Conservation (phyloP, 2,888 invertebrate genomes). For the Phyto melanocephala region DNA sequence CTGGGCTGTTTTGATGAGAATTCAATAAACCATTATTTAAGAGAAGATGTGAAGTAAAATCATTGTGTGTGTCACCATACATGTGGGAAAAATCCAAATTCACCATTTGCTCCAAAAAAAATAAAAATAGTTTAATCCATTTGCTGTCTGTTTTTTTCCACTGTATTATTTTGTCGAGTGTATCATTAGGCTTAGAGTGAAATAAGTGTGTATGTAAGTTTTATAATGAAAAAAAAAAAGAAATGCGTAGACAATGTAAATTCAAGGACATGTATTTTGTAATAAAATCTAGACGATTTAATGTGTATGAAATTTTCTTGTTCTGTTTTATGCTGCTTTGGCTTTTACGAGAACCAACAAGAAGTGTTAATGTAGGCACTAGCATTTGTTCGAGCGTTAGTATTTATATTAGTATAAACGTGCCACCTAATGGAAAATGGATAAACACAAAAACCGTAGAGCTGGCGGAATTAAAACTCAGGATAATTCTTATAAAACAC, state of each 20-base stretch:
- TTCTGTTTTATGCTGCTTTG: neutral
- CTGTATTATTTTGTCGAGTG: neutral
- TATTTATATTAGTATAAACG: no score
- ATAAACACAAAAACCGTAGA: neutral
- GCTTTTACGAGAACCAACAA: neutral
- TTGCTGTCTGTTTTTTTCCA: no score
- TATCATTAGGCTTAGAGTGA: neutral
- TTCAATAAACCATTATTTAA: no score
- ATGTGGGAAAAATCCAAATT: no score
- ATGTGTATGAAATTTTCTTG: neutral
- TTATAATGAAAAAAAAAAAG: neutral
- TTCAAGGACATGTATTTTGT: slow-evolving; percentile 42
- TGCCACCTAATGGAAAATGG: slow-evolving; percentile 1
- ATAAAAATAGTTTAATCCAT: no score
- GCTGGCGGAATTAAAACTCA: neutral
- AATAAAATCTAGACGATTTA: slow-evolving; percentile 2
- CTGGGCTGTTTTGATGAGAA: no score
- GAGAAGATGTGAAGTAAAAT: no score
- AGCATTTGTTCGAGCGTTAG: neutral
- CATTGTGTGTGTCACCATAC: no score
- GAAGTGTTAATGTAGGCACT: neutral
- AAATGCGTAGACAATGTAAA: slow-evolving; percentile 31
- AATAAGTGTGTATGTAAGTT: neutral
- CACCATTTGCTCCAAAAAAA: no score
- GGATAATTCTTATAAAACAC: neutral